phyloP scores from a whole-genome alignment of 2,888 invertebrate genomes.

The Gymnocheta viridis region DNA sequence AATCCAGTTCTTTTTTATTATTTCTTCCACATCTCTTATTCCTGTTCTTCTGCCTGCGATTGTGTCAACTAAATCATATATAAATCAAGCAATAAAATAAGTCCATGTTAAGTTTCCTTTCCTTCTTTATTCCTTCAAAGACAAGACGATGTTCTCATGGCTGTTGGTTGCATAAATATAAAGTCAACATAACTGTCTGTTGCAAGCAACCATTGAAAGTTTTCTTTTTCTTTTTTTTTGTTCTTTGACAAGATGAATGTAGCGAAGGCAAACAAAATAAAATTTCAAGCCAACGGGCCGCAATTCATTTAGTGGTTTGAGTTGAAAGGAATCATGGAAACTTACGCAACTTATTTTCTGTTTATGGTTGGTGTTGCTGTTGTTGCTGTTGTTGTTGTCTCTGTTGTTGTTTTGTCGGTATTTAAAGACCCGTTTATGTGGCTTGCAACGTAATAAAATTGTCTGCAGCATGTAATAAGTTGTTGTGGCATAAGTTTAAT shows the following conservation, averaged over 20 bases:
- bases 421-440: slow-evolving; percentile 49
- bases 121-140: slow-evolving; percentile 2
- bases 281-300: not conserved
- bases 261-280: not conserved
- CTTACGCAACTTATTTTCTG: slow-evolving; percentile 57
- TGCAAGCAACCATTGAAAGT: slow-evolving; percentile 65
- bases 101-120: slow-evolving; percentile 12
- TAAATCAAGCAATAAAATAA: slow-evolving; percentile 32
- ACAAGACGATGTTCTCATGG: slow-evolving; percentile 27
- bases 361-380: slow-evolving; percentile 13
- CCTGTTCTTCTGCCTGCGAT: not conserved
- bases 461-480: slow-evolving; percentile 10
- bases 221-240: not conserved
- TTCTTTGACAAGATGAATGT: not conserved
- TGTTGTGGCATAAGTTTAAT: slow-evolving; percentile 10
- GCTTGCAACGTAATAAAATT: slow-evolving; percentile 26
- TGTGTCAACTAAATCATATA: slow-evolving; percentile 23
- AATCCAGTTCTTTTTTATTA: not conserved
- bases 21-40: not conserved
- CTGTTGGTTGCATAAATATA: slow-evolving; percentile 56
- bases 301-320: slow-evolving; percentile 13
- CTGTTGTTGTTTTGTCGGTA: not conserved
- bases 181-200: slow-evolving; percentile 65
- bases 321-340: not conserved
- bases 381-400: not conserved